Evolutionary conservation across 1,140 invertebrate species (phyloP).

Genomic region (Andricus grossulariae): DNA sequence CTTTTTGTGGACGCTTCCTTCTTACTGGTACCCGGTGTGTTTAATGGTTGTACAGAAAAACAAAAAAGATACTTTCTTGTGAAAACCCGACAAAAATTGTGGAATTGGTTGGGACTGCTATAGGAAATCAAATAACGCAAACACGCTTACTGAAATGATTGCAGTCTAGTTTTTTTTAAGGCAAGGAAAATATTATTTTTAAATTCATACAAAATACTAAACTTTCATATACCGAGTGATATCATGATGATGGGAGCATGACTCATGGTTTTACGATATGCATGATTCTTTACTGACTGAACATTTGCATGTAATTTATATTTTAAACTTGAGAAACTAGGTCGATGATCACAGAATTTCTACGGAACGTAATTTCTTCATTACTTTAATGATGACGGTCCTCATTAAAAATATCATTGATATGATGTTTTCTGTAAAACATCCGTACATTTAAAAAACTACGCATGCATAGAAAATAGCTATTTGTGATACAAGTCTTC

Average conservation of each 20-base stretch:
- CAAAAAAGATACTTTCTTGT: slow-evolving; percentile 41
- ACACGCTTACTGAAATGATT: neutral
- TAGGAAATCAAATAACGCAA: slow-evolving; percentile 12
- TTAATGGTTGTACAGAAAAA: slow-evolving; percentile 37
- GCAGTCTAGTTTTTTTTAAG: neutral
- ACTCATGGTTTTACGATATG: too few species aligned
- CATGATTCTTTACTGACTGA: neutral
- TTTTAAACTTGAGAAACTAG: neutral
- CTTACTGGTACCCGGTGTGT: slow-evolving; percentile 28
- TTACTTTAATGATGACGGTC: neutral
- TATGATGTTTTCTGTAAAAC: neutral
- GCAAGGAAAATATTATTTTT: too few species aligned
- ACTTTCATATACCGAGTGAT: too few species aligned
- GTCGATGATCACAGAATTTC: neutral
- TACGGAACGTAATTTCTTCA: neutral
- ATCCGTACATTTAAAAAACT: too few species aligned
- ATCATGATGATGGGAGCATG: too few species aligned
- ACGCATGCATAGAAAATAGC: too few species aligned
- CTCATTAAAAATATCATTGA: neutral
- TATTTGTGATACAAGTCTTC: too few species aligned
- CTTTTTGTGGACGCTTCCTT: slow-evolving; percentile 2
- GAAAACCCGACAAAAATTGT: slow-evolving; percentile 34
- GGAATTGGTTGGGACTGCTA: neutral
- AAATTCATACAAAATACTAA: too few species aligned
- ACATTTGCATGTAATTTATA: neutral